Conservation (phyloP, 2,113 vertebrate genomes). For the Ascaphus truei region DNA sequence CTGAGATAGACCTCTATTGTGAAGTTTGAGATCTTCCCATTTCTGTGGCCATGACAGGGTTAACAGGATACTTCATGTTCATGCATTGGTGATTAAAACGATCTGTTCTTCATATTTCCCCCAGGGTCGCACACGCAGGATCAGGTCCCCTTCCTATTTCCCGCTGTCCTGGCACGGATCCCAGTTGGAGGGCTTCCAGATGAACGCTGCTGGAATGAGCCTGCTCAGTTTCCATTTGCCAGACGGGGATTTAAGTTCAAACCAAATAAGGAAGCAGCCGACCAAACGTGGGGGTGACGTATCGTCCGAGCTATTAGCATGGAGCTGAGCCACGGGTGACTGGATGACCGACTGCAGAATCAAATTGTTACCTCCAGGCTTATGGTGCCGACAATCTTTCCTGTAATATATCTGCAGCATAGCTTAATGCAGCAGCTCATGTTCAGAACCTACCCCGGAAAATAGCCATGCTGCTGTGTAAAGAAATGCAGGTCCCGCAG, state of each 20-base stretch:
- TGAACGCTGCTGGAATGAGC: constrained; percentile 48
- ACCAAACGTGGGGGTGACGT: constrained; percentile 44
- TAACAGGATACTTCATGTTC: background rate
- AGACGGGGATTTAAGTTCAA: constrained; percentile 51
- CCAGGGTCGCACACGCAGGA: background rate
- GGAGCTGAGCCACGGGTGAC: constrained; percentile 38
- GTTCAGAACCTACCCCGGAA: too few relatives aligned
- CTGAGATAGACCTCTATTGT: background rate
- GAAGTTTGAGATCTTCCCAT: background rate
- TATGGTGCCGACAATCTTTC: background rate
- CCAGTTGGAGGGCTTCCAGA: constrained; percentile 42
- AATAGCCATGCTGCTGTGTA: too few relatives aligned
- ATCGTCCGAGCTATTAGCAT: constrained; percentile 45
- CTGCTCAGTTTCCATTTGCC: constrained; percentile 44
- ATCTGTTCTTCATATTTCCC: background rate
- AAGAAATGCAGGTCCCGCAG: too few relatives aligned
- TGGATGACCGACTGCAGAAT: constrained; percentile 39
- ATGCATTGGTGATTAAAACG: background rate
- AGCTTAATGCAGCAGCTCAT: too few relatives aligned
- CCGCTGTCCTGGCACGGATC: constrained; percentile 27
- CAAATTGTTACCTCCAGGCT: constrained; percentile 27
- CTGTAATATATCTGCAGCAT: background rate
- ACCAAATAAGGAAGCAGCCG: constrained; percentile 54
- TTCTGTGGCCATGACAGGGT: background rate
- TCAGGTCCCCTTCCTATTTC: constrained; percentile 7